Percentiles rank a stretch among this genome's conserved stretches.
These are phyloP conservation scores for Notothenia rossii DNA, from an alignment of 2,113 vertebrate species.

Conservation along the genomic window DNA sequence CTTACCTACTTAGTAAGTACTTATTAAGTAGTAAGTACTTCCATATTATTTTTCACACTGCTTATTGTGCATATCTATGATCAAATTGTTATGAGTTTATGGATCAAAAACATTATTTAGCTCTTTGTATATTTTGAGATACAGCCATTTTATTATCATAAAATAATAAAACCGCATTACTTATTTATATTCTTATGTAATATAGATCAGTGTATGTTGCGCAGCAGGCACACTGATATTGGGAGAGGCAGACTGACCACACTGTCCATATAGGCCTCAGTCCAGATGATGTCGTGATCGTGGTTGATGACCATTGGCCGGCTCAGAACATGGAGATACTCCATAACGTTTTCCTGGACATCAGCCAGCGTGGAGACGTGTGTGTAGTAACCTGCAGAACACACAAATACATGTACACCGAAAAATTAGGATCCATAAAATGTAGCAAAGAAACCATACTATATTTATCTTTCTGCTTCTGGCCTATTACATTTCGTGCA, in stretches of 20 bases:
- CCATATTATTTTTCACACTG: no score
- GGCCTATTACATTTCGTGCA: conserved; percentile 24
- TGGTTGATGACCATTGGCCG: conserved; percentile 98
- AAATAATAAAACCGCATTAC: no score
- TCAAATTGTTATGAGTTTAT: no score
- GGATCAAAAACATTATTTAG: no score
- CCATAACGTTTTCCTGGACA: conserved; percentile 97
- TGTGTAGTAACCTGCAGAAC: conserved; percentile 92
- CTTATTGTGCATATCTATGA: no score
- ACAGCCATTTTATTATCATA: no score
- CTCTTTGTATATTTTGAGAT: no score
- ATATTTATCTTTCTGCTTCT: conserved; percentile 32
- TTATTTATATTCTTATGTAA: no score
- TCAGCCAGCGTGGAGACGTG: conserved; percentile 95
- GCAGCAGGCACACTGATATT: background rate
- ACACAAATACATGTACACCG: conserved; percentile 17
- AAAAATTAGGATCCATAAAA: background rate
- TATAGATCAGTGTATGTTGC: background rate
- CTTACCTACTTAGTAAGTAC: no score
- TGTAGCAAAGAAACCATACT: conserved; percentile 19
- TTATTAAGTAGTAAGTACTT: no score
- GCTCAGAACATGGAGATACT: conserved; percentile 97
- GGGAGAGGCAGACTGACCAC: conserved; percentile 84
- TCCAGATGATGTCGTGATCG: conserved; percentile 97
- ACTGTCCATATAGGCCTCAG: conserved; percentile 96